A percentile compares a stretch with the other conserved stretches of the same genome.
Conservation (phyloP, 2,888 invertebrate species). For the Leptopterna dolabrata region DNA sequence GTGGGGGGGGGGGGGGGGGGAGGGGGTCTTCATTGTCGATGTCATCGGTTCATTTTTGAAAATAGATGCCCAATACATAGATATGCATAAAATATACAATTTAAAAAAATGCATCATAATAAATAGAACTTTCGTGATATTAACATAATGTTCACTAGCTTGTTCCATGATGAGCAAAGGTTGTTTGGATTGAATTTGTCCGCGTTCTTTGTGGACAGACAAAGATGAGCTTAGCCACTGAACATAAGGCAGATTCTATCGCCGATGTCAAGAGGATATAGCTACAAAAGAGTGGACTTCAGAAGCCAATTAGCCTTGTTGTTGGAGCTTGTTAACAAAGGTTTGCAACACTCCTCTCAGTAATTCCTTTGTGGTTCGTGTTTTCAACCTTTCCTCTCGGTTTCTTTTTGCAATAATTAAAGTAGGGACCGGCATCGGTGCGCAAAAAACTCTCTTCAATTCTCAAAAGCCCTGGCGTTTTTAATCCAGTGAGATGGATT, state of each 20-base stretch:
- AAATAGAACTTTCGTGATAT: too few species aligned
- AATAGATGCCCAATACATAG: too few species aligned
- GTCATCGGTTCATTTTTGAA: too few species aligned
- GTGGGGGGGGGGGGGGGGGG: too few species aligned
- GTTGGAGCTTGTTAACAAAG: conserved; percentile 26
- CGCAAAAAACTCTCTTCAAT: background rate
- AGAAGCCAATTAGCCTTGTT: conserved; percentile 31
- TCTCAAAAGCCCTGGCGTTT: background rate
- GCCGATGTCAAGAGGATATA: conserved; percentile 13
- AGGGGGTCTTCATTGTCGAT: too few species aligned
- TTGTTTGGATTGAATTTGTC: too few species aligned
- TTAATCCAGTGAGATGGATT: background rate
- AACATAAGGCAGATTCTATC: background rate
- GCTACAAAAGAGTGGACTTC: conserved; percentile 1
- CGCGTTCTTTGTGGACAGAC: background rate
- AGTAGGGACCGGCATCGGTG: background rate
- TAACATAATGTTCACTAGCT: too few species aligned
- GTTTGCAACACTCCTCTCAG: conserved; percentile 15
- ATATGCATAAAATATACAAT: too few species aligned
- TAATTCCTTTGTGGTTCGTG: background rate
- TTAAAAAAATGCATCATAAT: too few species aligned
- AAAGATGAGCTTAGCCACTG: background rate
- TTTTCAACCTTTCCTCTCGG: background rate
- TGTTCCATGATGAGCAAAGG: too few species aligned
- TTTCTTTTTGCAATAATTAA: background rate